Evolutionary conservation across 2,888 invertebrate genomes (phyloP), one percentile per base, ranked within the genome.

Genomic region (Heliothis peltigera): DNA sequence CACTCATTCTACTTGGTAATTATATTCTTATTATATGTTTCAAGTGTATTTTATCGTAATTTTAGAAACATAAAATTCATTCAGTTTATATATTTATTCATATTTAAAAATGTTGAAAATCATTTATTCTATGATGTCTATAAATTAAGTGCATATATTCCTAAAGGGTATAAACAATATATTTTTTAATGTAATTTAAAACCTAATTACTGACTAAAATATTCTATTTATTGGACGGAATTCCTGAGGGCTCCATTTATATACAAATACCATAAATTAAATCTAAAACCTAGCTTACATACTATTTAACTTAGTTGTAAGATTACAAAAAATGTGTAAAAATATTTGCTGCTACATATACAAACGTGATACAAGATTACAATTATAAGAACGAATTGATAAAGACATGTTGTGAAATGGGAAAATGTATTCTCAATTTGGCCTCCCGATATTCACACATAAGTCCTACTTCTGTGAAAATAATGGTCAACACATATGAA

Each of bases 211-310:
- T 28, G 57, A 42, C 49, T 74, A 58, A 25, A 78, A 83, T 79
- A 82, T 79, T 53, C 21, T 54, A 70, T 2, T 63, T 86, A 89
- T 79, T 91, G 93, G 93, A 93, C 93, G 93, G 93, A 92, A 70
- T 89, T 64, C 80, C 92, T 92, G 91, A 91, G 73, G 92, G 91
- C 70, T 86, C 80, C 79, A 75, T 60, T 71, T 82, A 82, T 88
- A 84, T 87, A 86, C 77, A 84, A n/a, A 65, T 58, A 57, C n/a
- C 39, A 39, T n/a, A 39, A n/a, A 39, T 72, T 69, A 73, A 35
- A 22, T 21, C 53, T 73, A 60, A 56, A 21, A 8, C 22, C 54
- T 64, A 71, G 21, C 10, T 15, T 54, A 53, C 25, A 18, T 39
- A 32, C 17, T 49, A 53, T 28, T 21, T 39, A 49, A 2, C 32